A percentile compares a stretch with the other conserved stretches of the same genome.
Evolutionary conservation across 35 echinoderm and acorn worm genomes (phyloP).

Genomic region (Lytechinus pictus): DNA sequence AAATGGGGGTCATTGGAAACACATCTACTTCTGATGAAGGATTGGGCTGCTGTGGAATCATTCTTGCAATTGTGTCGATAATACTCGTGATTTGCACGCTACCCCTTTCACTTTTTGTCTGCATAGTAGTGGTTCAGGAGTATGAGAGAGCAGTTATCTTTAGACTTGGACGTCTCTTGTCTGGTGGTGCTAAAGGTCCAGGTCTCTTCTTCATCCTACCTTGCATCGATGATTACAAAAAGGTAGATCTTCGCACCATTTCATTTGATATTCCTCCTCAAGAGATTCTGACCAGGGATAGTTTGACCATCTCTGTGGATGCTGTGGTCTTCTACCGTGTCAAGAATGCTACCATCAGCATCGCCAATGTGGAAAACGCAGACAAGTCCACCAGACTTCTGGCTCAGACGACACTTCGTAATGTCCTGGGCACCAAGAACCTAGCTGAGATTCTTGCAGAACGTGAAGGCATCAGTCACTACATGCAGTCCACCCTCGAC

Average conservation of each 20-base stretch:
- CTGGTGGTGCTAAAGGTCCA: conserved; percentile 83
- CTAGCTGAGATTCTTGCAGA: conserved; percentile 92
- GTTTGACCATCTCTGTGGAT: conserved; percentile 94
- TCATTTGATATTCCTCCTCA: conserved; percentile 90
- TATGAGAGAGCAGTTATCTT: conserved; percentile 90
- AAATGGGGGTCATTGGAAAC: neutral
- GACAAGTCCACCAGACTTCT: conserved; percentile 86
- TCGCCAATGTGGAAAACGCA: conserved; percentile 95
- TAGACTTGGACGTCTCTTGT: conserved; percentile 74
- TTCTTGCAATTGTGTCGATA: neutral
- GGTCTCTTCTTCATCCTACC: conserved; percentile 83
- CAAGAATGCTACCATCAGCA: conserved; percentile 91
- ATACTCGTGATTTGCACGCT: neutral
- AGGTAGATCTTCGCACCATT: conserved; percentile 80
- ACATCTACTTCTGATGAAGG: neutral
- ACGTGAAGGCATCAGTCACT: conserved; percentile 82
- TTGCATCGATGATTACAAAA: conserved; percentile 80
- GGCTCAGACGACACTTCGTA: conserved; percentile 94
- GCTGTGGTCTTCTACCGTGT: conserved; percentile 97
- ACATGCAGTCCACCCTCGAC: conserved; percentile 83
- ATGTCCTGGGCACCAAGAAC: conserved; percentile 99
- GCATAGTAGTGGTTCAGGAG: conserved; percentile 72
- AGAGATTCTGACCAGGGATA: conserved; percentile 93
- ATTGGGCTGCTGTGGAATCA: neutral
- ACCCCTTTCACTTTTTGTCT: conserved; percentile 29